Conservation (phyloP, 2,888 invertebrate genomes). For the Dugesia japonica region DNA sequence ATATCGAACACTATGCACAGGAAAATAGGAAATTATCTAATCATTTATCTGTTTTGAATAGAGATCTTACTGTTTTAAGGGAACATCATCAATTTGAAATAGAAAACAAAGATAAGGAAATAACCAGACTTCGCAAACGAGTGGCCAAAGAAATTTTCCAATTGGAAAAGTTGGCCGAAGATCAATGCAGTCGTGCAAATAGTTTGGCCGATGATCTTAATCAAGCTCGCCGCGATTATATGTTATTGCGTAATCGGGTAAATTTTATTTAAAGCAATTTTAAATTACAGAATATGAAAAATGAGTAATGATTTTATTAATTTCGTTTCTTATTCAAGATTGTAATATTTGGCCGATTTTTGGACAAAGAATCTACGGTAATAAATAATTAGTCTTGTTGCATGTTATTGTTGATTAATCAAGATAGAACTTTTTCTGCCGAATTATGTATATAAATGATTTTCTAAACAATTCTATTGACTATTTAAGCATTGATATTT, state of each 20-base stretch:
- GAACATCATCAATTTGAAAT: neutral
- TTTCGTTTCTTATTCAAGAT: neutral
- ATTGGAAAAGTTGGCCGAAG: constrained; percentile 41
- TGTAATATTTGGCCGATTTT: neutral
- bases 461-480: too few relatives aligned
- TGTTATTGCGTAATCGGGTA: neutral
- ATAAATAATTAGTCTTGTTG: neutral
- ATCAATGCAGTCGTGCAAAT: constrained; percentile 41
- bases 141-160: constrained; percentile 40
- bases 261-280: neutral
- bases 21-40: neutral
- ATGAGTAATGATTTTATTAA: neutral
- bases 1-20: neutral
- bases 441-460: neutral
- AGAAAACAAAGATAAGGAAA: neutral
- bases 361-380: neutral
- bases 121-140: neutral
- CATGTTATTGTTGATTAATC: neutral
- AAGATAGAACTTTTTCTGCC: too few relatives aligned
- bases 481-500: too few relatives aligned
- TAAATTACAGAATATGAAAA: neutral
- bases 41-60: neutral
- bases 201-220: constrained; percentile 40
- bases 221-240: neutral
- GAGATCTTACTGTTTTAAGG: neutral